Percentiles rank a stretch among this genome's conserved stretches.
Evolutionary conservation across 2,113 vertebrate species (phyloP).

Genomic region (Tachycineta bicolor): DNA sequence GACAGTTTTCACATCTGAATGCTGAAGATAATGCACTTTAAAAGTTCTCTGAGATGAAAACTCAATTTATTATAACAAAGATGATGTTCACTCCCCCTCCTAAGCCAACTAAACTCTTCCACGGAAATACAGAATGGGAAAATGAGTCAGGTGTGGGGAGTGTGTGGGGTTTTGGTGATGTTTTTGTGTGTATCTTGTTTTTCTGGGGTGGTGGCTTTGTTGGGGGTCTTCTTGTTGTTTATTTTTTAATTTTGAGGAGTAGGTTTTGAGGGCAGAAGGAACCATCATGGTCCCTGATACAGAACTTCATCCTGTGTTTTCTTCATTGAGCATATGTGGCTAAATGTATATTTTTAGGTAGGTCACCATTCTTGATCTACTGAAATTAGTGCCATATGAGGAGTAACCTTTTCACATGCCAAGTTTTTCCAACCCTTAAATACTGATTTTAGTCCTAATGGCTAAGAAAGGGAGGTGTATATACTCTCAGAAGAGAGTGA

Average conservation of each 20-base stretch:
- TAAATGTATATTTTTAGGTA: background rate
- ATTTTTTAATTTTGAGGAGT: background rate
- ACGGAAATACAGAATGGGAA: background rate
- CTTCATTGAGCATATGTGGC: background rate
- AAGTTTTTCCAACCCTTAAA: background rate
- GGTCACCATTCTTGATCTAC: background rate
- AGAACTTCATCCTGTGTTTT: background rate
- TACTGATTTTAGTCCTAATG: background rate
- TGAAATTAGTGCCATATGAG: background rate
- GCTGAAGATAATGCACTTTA: background rate
- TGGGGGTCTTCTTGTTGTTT: background rate
- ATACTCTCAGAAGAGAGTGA: background rate
- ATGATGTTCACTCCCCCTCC: background rate
- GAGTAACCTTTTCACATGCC: background rate
- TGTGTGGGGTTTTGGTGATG: background rate
- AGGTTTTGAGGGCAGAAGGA: background rate
- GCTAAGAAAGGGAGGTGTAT: background rate
- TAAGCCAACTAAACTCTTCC: background rate
- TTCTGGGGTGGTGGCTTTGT: background rate
- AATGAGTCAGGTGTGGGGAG: background rate
- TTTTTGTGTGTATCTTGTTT: background rate
- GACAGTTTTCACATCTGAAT: background rate
- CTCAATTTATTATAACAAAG: background rate
- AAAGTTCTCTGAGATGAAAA: background rate
- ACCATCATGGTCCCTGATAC: background rate